phyloP scores from a whole-genome alignment of 2,113 vertebrate species.

The Chloroceryle aenea region DNA sequence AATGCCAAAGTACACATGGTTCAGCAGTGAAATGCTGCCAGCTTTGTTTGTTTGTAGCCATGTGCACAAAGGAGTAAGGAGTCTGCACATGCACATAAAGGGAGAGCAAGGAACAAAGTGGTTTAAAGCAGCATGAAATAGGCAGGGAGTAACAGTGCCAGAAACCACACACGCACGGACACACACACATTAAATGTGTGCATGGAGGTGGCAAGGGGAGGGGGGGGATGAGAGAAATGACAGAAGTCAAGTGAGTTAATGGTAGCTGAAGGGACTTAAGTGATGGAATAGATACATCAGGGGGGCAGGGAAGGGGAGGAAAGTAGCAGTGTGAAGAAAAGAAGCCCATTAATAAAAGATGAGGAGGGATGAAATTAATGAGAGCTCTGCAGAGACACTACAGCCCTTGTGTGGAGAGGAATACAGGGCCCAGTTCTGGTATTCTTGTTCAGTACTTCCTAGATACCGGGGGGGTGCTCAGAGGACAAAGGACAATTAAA shows the following conservation, averaged over 20 bases:
- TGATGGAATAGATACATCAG: not conserved
- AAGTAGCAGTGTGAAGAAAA: not conserved
- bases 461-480: not conserved
- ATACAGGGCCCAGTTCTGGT: not conserved
- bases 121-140: not conserved
- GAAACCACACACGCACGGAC: not conserved
- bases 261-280: not conserved
- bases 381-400: not conserved
- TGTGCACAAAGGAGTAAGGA: not conserved
- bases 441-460: not conserved
- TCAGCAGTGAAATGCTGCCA: not conserved
- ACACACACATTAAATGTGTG: accelerated
- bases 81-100: accelerated
- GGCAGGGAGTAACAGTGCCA: not conserved
- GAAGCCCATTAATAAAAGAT: constrained; percentile 3
- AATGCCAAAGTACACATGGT: not conserved
- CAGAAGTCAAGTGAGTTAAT: not conserved
- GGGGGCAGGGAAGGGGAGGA: too few species aligned
- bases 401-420: not conserved
- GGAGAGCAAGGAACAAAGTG: not conserved
- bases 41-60: not conserved
- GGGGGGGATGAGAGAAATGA: not conserved
- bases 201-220: not conserved
- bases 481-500: not conserved
- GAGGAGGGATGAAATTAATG: not conserved